Evolutionary conservation across 2,113 vertebrate species (phyloP).

Genomic region (Crocuta crocuta): DNA sequence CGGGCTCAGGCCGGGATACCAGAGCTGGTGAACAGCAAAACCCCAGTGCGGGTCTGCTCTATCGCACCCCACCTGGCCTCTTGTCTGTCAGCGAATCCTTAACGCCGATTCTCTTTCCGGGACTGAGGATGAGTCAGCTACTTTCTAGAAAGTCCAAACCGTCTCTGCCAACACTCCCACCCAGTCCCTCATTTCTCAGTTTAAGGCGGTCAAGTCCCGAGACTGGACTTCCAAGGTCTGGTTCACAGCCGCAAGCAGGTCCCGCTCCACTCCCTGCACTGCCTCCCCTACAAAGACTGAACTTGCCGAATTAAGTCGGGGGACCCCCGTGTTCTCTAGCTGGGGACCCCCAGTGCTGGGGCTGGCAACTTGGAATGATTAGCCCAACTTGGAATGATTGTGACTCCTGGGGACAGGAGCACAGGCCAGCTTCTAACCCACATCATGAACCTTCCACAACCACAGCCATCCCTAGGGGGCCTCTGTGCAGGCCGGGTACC

Average conservation of each 20-base stretch:
- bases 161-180: background rate
- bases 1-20: accelerated
- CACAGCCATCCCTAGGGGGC: background rate
- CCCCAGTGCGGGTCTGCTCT: no score
- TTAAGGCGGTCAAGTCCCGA: background rate
- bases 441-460: no score
- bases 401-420: background rate
- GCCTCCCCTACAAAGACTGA: background rate
- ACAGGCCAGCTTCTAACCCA: background rate
- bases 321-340: background rate
- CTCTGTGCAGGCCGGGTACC: background rate
- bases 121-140: background rate
- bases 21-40: accelerated
- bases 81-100: accelerated
- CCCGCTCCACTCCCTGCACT: accelerated
- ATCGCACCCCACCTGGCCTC: background rate
- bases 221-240: background rate
- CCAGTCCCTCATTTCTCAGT: background rate
- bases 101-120: background rate
- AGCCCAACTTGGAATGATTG: background rate
- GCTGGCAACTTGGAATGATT: background rate
- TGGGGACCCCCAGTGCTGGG: background rate
- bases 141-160: background rate
- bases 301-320: background rate
- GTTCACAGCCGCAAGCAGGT: background rate